These are phyloP conservation scores for Rattus norvegicus DNA, from an alignment of 2,113 vertebrate species.

Conservation along the genomic window GRCr8 NC_086024.1:65393501-65394000, in stretches of 20 bases:
- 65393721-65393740: conserved; percentile 57
- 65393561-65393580: conserved; percentile 55
- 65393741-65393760: background rate
- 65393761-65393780: conserved; percentile 70
- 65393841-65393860: conserved; percentile 68
- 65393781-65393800: conserved; percentile 63
- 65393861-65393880: conserved; percentile 68
- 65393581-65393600: conserved; percentile 45
- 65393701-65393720: conserved; percentile 36
- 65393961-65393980: conserved; percentile 48
- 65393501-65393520: background rate
- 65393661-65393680: conserved; percentile 60
- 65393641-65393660: conserved; percentile 63
- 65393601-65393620: conserved; percentile 36
- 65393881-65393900: conserved; percentile 60
- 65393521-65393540: background rate
- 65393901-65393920: conserved; percentile 69
- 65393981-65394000: conserved; percentile 56
- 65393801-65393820: conserved; percentile 54
- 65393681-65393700: conserved; percentile 23
- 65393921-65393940: conserved; percentile 71
- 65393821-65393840: conserved; percentile 64
- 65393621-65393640: conserved; percentile 58
- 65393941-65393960: conserved; percentile 70
- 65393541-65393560: background rate